phyloP scores from a whole-genome alignment of 2,888 invertebrate species.

The Harmothoe impar region DNA sequence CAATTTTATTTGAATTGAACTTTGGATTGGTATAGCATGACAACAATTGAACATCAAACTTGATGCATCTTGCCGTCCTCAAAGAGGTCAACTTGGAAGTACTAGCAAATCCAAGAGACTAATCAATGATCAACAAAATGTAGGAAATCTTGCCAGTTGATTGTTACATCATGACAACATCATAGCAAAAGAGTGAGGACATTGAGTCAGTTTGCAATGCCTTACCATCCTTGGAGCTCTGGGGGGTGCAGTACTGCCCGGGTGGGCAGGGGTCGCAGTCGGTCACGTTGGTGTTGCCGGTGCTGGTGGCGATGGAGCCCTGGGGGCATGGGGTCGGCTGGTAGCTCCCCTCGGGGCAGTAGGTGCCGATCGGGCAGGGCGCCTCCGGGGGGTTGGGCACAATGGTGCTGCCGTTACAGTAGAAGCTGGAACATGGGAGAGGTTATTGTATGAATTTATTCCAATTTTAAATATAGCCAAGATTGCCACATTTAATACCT shows the following conservation, averaged over 20 bases:
- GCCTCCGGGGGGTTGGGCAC: slow-evolving; percentile 75
- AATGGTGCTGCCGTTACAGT: no score
- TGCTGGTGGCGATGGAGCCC: slow-evolving; percentile 71
- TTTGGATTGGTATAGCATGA: not conserved
- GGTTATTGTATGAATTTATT: slow-evolving; percentile 78
- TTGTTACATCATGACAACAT: no score
- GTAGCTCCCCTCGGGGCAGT: slow-evolving; percentile 77
- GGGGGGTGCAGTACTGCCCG: slow-evolving; percentile 79
- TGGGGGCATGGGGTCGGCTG: slow-evolving; percentile 74
- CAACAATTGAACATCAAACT: no score
- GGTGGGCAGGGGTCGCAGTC: slow-evolving; percentile 76
- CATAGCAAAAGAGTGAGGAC: no score
- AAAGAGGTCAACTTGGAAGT: no score
- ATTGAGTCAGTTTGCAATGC: no score
- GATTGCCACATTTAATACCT: no score
- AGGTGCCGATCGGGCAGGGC: slow-evolving; percentile 79
- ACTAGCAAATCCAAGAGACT: no score
- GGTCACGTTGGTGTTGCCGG: slow-evolving; percentile 61
- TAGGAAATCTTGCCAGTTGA: no score
- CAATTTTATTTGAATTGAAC: not conserved
- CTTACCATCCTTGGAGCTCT: slow-evolving; percentile 78
- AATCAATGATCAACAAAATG: no score
- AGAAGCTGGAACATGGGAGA: slow-evolving; percentile 81
- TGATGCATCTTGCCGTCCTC: no score
- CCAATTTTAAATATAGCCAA: no score